These are phyloP conservation scores for Pangasius macronema DNA, from an alignment of 2,797 vertebrate genomes.

Conservation along the genomic window DNA sequence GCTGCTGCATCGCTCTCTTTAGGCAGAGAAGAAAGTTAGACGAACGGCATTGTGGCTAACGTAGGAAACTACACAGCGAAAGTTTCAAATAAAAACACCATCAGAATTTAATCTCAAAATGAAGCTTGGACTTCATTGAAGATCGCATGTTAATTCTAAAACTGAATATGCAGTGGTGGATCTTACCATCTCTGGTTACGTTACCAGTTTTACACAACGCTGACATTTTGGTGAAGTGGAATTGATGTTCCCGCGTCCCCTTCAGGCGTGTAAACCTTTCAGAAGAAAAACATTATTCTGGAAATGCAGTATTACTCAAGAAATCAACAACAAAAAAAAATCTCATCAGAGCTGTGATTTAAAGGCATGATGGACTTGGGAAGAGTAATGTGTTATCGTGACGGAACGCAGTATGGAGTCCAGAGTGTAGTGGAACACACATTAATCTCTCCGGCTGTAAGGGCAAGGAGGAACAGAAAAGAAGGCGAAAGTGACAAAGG, in stretches of 20 bases:
- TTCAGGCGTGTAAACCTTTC: not conserved
- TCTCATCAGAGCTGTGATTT: conserved; percentile 28
- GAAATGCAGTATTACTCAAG: conserved; percentile 13
- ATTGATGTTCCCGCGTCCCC: conserved; percentile 12
- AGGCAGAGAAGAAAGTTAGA: not conserved
- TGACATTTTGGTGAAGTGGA: not conserved
- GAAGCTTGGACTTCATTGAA: not conserved
- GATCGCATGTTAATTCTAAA: no score
- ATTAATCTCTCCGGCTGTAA: conserved; percentile 49
- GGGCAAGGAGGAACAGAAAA: conserved; percentile 10
- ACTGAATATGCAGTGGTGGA: not conserved
- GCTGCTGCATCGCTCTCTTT: not conserved
- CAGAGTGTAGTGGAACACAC: conserved; percentile 35
- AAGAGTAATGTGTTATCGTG: conserved; percentile 40
- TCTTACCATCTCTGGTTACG: not conserved
- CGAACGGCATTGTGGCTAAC: no score
- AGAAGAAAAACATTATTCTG: conserved; percentile 19
- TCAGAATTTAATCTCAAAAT: not conserved
- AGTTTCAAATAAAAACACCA: no score
- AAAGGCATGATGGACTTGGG: conserved; percentile 35
- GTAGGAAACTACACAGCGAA: not conserved
- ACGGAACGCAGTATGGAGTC: conserved; percentile 39
- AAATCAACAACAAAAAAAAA: conserved; percentile 10
- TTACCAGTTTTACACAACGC: not conserved
- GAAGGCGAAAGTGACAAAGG: conserved; percentile 29